Evolutionary conservation across 1,140 invertebrate species (phyloP), one percentile per base, ranked within the genome.

Genomic region (Penaeus indicus): DNA sequence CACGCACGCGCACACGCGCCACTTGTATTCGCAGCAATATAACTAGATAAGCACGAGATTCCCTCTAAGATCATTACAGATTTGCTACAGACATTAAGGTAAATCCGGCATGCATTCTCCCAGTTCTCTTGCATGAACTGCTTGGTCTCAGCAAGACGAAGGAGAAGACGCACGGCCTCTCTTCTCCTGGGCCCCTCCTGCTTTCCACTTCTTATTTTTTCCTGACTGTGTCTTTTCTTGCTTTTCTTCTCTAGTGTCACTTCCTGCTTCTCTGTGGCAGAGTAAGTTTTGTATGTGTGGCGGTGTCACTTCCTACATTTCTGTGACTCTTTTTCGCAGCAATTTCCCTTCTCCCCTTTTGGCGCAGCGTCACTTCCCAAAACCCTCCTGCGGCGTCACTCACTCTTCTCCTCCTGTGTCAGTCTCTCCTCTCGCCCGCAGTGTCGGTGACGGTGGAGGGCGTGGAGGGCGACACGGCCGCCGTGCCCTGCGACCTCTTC

Each of bases 401-500:
- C 27, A 64, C 61, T 64, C 60, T 21, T 32, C 64, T 10, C 32
- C n/a, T 67, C 81, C 42, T 22, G n/a, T 32, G 13, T 18, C 27
- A 4, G 47, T 11, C 69, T 32, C 47, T 38, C 27, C 64, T n/a
- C 22, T 81, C 77, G 25, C 19, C 25, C 2, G 47, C 86, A 95
- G 90, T 94, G 63, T 27, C 79, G 81, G 89, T 90, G 75, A 88
- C 38, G 62, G 96, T 97, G 90, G 96, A 96, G 90, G 96, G 96
- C 21, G 96, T 97, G 62, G 94, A 97, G 89, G 96, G 96, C 72
- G 94, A 95, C 84, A 96, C 94, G 85, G 96, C 96, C 86, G 95
- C 95, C 83, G 93, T 97, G 90, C 96, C 97, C 64, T 97, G 97
- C 93, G 96, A 97, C 93, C 96, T 97, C 92, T 95, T 96, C 92